Base-by-base conservation (phyloP, 2,797 vertebrate genomes). In the Champsocephalus gunnari region DNA sequence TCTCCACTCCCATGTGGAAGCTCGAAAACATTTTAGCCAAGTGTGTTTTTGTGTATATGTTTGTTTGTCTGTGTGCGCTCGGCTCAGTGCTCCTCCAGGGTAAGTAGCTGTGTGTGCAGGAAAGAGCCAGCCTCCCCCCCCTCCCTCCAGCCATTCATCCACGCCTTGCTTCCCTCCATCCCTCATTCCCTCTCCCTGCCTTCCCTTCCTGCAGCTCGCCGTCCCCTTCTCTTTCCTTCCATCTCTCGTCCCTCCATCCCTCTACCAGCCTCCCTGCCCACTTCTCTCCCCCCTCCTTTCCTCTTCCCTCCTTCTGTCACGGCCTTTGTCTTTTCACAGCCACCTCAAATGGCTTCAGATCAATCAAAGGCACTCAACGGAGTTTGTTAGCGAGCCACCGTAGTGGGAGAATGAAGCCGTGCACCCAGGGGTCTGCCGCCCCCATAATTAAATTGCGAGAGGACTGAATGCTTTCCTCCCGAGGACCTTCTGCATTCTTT, bases 391-490 rank as follows among this genome's bases (percentile, higher is more conserved):
- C 12, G 55, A 87, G 84, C 81, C 73, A 41, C 83, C 64, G 87
- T 79, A 73, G 81, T 81, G 79, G 79, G 78, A 77, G 91, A 83
- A 84, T 57, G 78, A 79, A 87, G 82, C 76, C 70, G 19, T 34
- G 75, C 69, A 79, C 83, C 85, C 87, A 73, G 66, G 79, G 86
- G 88, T 87, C 85, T 61, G 67, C 77, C 53, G 77, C 83, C 85
- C 82, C 89, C 81, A 73, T 91, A 90, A 93, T 91, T 90, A 92
- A 92, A 92, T 90, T 87, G 88, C 91, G 68, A 51, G 77, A 87
- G 87, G 86, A 85, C 84, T 77, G 81, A 85, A 89, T 73, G 89
- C 83, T 80, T 89, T 80, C 78, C 73, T 85, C 82, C 47, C 0
- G 75, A 83, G 84, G 79, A 88, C 81, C 71, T 77, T 62, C 73